Percentiles rank a stretch among this genome's conserved stretches.
phyloP scores from a whole-genome alignment of 1,140 invertebrate species.

The Hylaeus anthracinus region DNA sequence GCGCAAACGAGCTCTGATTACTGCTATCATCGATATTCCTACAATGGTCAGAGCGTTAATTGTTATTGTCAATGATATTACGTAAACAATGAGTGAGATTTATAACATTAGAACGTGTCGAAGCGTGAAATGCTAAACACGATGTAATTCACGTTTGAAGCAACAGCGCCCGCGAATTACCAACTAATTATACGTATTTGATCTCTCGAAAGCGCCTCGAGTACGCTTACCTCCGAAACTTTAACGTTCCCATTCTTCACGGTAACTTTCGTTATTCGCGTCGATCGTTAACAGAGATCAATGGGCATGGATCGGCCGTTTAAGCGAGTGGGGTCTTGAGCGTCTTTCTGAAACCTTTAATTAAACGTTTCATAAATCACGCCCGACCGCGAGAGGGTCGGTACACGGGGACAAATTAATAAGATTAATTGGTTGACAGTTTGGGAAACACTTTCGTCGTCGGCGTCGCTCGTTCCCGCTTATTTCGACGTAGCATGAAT shows the following conservation, averaged over 20 bases:
- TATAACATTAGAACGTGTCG: neutral
- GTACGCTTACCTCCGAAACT: neutral
- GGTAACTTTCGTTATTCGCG: neutral
- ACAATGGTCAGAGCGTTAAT: neutral
- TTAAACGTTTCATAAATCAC: constrained; percentile 79
- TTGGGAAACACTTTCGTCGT: constrained; percentile 72
- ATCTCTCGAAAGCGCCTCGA: neutral
- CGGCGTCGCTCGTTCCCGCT: constrained; percentile 33
- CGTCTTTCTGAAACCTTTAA: constrained; percentile 78
- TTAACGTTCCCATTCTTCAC: neutral
- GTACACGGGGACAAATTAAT: constrained; percentile 74
- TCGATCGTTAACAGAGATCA: constrained; percentile 64
- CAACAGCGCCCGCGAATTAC: neutral
- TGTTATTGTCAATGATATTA: constrained; percentile 3
- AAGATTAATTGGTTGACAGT: constrained; percentile 79
- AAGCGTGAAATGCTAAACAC: constrained; percentile 1
- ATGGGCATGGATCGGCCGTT: constrained; percentile 54
- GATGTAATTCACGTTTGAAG: constrained; percentile 4
- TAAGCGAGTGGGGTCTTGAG: constrained; percentile 22
- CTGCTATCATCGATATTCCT: neutral
- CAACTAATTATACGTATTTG: neutral
- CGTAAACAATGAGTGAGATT: constrained; percentile 12
- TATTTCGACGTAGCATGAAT: constrained; percentile 47
- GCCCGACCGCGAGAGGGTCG: constrained; percentile 30
- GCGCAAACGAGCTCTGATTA: neutral